Evolutionary conservation across 2,888 invertebrate species (phyloP).

Genomic region (Caenorhabditis auriculariae): DNA sequence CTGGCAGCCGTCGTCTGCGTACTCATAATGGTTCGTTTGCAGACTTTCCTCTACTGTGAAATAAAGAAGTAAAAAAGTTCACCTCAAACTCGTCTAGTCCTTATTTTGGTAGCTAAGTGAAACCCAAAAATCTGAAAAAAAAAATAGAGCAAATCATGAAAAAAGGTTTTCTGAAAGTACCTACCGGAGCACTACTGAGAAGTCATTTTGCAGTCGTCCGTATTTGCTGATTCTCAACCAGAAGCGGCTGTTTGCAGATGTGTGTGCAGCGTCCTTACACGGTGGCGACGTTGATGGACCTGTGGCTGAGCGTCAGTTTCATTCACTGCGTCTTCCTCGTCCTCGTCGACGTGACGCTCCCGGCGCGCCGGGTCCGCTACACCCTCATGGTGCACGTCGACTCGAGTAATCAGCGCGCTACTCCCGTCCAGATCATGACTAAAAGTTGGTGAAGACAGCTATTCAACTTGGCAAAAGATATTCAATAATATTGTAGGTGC

Average conservation of each 20-base stretch:
- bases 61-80: not conserved
- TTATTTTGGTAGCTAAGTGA: not conserved
- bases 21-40: conserved; percentile 45
- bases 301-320: conserved; percentile 57
- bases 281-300: conserved; percentile 50
- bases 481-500: no score
- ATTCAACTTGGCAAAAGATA: not conserved
- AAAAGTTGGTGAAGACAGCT: conserved; percentile 28
- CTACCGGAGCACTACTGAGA: no score
- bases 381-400: conserved; percentile 45
- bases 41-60: not conserved
- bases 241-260: conserved; percentile 31
- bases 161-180: no score
- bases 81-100: not conserved
- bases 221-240: no score
- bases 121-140: no score
- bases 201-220: no score
- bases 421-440: conserved; percentile 27
- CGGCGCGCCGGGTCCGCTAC: conserved; percentile 44
- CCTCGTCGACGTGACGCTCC: conserved; percentile 39
- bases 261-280: conserved; percentile 34
- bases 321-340: conserved; percentile 49
- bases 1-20: conserved; percentile 47
- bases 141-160: no score
- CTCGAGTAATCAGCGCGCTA: conserved; percentile 15